phyloP scores from a whole-genome alignment of 2,888 invertebrate genomes.

The Suillia variegata region DNA sequence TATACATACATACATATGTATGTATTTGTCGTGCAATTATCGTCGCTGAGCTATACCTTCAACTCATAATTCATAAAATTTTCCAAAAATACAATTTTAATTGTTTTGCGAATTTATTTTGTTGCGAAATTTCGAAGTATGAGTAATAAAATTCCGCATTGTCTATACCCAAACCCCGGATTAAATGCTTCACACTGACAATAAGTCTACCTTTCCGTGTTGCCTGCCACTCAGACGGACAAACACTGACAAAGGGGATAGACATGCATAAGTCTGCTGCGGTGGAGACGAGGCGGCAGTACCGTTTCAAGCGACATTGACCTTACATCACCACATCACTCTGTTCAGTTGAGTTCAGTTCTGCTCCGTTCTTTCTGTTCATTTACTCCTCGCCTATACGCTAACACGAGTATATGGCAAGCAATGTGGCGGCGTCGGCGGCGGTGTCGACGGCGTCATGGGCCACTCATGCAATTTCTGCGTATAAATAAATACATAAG shows the following conservation, averaged over 20 bases:
- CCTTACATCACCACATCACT: slow-evolving; percentile 48
- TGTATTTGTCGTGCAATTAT: too few species aligned
- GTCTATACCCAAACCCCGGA: background rate
- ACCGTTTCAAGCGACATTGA: slow-evolving; percentile 52
- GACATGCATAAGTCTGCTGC: slow-evolving; percentile 7
- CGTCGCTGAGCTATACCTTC: too few species aligned
- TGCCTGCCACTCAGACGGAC: too few species aligned
- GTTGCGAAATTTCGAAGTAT: too few species aligned
- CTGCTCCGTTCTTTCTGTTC: slow-evolving; percentile 9
- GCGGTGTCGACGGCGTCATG: slow-evolving; percentile 9
- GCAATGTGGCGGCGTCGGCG: background rate
- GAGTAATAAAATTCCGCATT: too few species aligned
- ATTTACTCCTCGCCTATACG: slow-evolving; percentile 4
- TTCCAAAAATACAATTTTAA: too few species aligned
- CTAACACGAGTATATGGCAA: slow-evolving; percentile 3
- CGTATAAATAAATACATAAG: background rate
- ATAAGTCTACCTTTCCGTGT: slow-evolving; percentile 23
- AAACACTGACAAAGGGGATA: too few species aligned
- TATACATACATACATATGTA: too few species aligned
- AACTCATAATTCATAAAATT: too few species aligned
- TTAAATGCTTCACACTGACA: slow-evolving; percentile 6
- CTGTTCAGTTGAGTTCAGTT: slow-evolving; percentile 3
- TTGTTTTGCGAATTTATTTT: too few species aligned
- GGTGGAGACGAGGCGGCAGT: slow-evolving; percentile 14
- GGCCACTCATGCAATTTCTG: slow-evolving; percentile 14